phyloP scores from a whole-genome alignment of 2,113 vertebrate species.

The Oreamnos americanus region DNA sequence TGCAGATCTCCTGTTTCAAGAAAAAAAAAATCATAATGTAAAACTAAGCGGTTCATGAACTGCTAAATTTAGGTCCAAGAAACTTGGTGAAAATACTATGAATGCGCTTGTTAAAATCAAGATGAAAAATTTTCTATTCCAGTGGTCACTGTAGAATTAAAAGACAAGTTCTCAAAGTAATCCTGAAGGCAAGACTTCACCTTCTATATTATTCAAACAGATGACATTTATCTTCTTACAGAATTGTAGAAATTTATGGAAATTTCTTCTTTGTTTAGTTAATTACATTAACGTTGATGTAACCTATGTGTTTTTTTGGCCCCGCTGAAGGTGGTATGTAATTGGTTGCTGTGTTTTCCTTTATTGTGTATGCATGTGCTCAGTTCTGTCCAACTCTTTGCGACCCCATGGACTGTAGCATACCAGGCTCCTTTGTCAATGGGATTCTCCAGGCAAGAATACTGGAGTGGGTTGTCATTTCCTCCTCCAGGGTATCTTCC shows the following conservation, averaged over 20 bases:
- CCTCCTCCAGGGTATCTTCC: background rate
- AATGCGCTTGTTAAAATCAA: background rate
- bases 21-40: background rate
- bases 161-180: background rate
- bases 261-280: background rate
- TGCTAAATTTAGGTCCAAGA: background rate
- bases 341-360: background rate
- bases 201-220: constrained; percentile 1
- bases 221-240: background rate
- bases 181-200: background rate
- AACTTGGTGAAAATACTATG: background rate
- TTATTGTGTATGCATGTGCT: background rate
- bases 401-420: background rate
- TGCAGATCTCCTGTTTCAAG: background rate
- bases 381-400: background rate
- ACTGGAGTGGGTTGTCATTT: background rate
- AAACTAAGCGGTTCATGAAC: background rate
- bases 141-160: background rate
- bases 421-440: background rate
- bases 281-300: background rate
- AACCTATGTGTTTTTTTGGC: background rate
- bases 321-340: background rate
- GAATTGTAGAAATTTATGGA: background rate
- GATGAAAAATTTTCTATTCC: background rate
- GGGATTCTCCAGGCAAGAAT: background rate